A percentile compares a stretch with the other conserved stretches of the same genome.
Conservation (phyloP, 2,113 vertebrate species). For the Carollia perspicillata region DNA sequence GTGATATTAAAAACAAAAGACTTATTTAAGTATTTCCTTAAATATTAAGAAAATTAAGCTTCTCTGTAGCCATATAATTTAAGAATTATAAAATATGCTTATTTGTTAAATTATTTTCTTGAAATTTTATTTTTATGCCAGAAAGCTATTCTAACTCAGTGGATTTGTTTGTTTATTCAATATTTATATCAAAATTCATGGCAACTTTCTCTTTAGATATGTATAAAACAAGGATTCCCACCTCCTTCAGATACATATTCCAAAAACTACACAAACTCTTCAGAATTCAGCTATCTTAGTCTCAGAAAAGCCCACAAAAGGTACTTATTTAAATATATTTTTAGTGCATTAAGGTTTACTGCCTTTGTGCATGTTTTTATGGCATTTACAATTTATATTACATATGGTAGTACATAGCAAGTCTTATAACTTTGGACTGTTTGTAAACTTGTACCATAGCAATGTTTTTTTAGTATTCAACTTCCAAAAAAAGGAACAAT, state of each 20-base stretch:
- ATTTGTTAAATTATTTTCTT: not conserved
- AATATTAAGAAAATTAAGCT: not conserved
- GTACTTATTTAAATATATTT: not conserved
- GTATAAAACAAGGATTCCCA: not conserved
- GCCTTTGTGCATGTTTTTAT: not conserved
- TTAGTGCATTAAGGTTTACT: not conserved
- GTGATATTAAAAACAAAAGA: not conserved
- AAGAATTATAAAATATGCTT: not conserved
- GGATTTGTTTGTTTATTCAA: not conserved
- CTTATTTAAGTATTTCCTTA: not conserved
- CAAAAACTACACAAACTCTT: not conserved
- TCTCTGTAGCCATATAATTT: not conserved
- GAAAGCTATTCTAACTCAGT: not conserved
- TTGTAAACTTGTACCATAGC: not conserved
- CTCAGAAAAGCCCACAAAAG: not conserved
- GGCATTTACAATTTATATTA: not conserved
- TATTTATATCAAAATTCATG: not conserved
- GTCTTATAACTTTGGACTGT: not conserved
- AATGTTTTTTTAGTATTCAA: not conserved
- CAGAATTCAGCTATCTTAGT: not conserved
- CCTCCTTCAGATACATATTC: not conserved
- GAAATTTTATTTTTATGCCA: not conserved
- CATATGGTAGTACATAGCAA: not conserved
- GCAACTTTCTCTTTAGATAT: constrained; percentile 29
- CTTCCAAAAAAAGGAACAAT: not conserved